phyloP scores from a whole-genome alignment of 1,140 invertebrate species.

The Caerostris extrusa region DNA sequence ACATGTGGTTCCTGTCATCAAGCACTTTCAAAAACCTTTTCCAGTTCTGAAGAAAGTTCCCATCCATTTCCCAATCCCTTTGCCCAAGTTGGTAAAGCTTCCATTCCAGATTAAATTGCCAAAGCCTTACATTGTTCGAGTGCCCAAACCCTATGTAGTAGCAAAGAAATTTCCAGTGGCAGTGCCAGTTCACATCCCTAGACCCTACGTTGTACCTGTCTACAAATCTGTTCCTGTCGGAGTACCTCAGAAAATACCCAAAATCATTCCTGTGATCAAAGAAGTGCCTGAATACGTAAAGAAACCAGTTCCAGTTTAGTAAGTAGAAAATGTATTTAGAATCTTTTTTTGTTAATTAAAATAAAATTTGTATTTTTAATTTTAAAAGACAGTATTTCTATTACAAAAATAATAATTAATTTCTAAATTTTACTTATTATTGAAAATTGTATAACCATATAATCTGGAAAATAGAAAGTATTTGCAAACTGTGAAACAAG shows the following conservation, averaged over 20 bases:
- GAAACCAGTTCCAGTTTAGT: constrained; percentile 77
- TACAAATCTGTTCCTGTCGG: constrained; percentile 74
- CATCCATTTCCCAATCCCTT: constrained; percentile 61
- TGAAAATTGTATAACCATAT: too few relatives aligned
- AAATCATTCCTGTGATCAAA: constrained; percentile 67
- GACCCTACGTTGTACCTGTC: constrained; percentile 75
- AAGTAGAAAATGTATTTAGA: constrained; percentile 27
- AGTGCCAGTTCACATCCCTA: constrained; percentile 76
- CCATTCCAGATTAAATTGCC: constrained; percentile 75
- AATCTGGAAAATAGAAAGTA: too few relatives aligned
- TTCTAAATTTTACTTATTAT: too few relatives aligned
- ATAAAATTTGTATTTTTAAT: too few relatives aligned
- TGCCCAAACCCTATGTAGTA: constrained; percentile 76
- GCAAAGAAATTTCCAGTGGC: constrained; percentile 75
- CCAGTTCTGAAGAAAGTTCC: constrained; percentile 75
- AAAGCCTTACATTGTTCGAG: constrained; percentile 72
- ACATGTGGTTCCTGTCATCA: constrained; percentile 76
- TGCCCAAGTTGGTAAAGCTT: constrained; percentile 72
- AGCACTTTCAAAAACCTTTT: constrained; percentile 77
- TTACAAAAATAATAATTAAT: too few relatives aligned
- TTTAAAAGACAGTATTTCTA: too few relatives aligned
- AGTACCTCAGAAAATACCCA: constrained; percentile 76
- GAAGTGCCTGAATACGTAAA: constrained; percentile 76
- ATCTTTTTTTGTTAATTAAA: too few relatives aligned
- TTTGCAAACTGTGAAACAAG: too few relatives aligned